A percentile compares a stretch with the other conserved stretches of the same genome.
Conservation (phyloP, 2,113 vertebrate genomes). For the cattle (Bos taurus) region DNA sequence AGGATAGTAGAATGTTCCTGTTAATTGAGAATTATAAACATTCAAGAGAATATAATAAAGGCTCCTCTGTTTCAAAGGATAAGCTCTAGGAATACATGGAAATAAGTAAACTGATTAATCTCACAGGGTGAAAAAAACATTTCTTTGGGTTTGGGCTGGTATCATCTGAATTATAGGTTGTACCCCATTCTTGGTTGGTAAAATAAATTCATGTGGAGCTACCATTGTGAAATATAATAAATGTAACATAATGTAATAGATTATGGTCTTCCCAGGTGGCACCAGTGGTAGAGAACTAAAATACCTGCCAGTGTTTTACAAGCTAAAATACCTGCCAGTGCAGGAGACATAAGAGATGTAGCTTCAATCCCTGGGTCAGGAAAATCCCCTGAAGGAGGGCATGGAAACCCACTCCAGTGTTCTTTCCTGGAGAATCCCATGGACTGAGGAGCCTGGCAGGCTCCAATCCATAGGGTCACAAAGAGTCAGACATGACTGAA, state of each 20-base stretch:
- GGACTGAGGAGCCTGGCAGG: not conserved
- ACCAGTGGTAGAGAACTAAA: not conserved
- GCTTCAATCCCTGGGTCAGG: fast-evolving
- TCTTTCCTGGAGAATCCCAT: not conserved
- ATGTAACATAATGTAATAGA: not conserved
- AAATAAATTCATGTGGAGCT: not conserved
- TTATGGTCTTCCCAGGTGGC: not conserved
- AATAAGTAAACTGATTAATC: not conserved
- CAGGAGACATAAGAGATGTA: not conserved
- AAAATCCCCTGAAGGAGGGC: not conserved
- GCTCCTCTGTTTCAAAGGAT: not conserved
- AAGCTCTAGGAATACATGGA: not conserved
- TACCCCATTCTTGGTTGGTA: not conserved
- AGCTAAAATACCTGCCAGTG: not conserved
- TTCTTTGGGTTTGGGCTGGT: not conserved
- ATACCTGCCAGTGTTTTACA: no score
- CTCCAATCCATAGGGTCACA: not conserved
- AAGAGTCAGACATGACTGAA: not conserved
- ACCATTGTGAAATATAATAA: not conserved
- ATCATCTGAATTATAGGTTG: not conserved
- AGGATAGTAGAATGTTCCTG: not conserved
- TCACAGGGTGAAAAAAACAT: not conserved
- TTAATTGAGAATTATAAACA: not conserved
- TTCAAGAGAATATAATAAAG: conserved; percentile 13
- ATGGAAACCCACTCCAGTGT: not conserved